Evolutionary conservation across 2,797 vertebrate species (phyloP).

Genomic region (Molossus alvarezi): DNA sequence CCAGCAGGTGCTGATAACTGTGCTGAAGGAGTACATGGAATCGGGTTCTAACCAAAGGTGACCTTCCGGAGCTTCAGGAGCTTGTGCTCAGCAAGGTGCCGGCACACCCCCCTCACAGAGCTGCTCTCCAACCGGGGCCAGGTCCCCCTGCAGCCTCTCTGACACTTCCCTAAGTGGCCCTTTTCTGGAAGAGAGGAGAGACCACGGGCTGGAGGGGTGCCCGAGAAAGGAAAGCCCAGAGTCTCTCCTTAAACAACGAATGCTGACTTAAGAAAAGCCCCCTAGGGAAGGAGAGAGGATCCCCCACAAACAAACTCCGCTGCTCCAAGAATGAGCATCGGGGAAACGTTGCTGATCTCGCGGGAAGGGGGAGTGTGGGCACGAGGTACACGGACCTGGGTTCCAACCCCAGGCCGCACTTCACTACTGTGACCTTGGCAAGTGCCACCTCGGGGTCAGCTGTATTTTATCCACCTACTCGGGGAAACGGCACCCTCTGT

Average conservation of each 20-base stretch:
- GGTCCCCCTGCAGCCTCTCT: neutral
- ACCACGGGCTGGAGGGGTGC: neutral
- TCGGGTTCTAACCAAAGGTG: neutral
- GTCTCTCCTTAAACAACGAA: neutral
- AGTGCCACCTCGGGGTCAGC: neutral
- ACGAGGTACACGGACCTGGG: too few species aligned
- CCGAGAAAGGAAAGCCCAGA: neutral
- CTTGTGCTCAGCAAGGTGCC: neutral
- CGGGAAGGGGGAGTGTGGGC: accelerated
- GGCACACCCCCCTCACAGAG: neutral
- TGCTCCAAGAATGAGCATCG: neutral
- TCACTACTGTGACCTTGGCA: neutral
- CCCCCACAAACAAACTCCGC: too few species aligned
- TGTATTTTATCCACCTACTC: neutral
- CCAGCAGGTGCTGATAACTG: accelerated
- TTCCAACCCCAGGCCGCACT: neutral
- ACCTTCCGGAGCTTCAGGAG: neutral
- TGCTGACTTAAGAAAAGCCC: neutral
- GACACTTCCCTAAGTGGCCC: neutral
- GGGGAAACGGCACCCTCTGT: accelerated
- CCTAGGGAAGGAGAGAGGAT: neutral
- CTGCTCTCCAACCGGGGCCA: neutral
- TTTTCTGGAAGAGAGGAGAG: slow-evolving; percentile 7
- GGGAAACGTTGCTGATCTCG: accelerated
- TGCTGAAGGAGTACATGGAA: neutral